These are phyloP conservation scores for Oceanodroma leucorhoa DNA, from an alignment of 2,797 vertebrate species.

Conservation along the genomic window DNA sequence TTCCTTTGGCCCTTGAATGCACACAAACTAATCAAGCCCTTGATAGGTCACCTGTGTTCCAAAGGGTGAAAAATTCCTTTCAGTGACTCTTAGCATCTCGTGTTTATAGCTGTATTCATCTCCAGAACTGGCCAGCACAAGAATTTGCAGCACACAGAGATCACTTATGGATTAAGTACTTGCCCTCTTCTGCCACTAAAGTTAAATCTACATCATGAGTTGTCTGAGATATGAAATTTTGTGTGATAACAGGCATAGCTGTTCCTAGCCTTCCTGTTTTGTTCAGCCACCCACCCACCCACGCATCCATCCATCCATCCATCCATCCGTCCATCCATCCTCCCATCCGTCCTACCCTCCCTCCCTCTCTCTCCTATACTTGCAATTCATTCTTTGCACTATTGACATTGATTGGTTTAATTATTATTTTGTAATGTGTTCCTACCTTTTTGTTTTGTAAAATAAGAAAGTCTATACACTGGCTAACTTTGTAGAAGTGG, in stretches of 20 bases:
- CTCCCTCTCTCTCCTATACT: background rate
- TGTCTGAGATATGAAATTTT: background rate
- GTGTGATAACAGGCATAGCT: background rate
- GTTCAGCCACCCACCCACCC: background rate
- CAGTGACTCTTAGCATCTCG: background rate
- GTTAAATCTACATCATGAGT: background rate
- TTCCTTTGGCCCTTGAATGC: background rate
- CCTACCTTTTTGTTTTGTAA: constrained; percentile 64
- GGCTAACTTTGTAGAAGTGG: constrained; percentile 65
- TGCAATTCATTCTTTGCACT: constrained; percentile 70
- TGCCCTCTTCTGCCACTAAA: background rate
- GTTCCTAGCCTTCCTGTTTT: background rate
- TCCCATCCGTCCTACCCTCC: background rate
- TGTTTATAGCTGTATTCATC: background rate
- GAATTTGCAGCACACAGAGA: background rate
- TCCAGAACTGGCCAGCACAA: background rate
- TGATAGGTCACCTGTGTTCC: background rate
- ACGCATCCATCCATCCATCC: background rate
- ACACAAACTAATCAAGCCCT: background rate
- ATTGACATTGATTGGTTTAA: constrained; percentile 46
- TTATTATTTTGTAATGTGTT: constrained; percentile 69
- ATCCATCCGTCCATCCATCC: background rate
- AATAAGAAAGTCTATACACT: constrained; percentile 78
- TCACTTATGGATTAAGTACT: background rate
- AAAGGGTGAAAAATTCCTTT: background rate